phyloP scores from a whole-genome alignment of 1,140 invertebrate genomes.

The Microplitis demolitor region DNA sequence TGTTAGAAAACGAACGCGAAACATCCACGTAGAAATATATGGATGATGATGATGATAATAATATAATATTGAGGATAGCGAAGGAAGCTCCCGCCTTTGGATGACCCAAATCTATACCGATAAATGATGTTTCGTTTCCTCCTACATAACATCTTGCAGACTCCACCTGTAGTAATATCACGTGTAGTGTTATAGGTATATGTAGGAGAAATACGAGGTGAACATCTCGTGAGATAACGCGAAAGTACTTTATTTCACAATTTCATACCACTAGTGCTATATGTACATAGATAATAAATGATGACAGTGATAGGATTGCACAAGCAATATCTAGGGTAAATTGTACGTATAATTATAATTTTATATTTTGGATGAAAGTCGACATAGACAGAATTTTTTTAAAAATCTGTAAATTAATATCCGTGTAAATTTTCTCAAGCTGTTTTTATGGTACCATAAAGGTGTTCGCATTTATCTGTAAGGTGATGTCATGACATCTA shows the following conservation, averaged over 20 bases:
- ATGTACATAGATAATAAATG: too few relatives aligned
- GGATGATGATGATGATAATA: too few relatives aligned
- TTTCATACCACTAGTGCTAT: not conserved
- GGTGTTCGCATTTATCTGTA: not conserved
- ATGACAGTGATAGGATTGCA: too few relatives aligned
- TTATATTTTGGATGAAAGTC: too few relatives aligned
- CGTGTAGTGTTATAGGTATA: not conserved
- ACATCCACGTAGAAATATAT: conserved; percentile 5
- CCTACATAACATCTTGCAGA: conserved; percentile 13
- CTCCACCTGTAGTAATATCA: conserved; percentile 7
- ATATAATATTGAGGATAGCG: too few relatives aligned
- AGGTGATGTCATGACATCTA: not conserved
- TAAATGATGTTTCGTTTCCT: conserved; percentile 12
- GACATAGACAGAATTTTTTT: too few relatives aligned
- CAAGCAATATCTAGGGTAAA: too few relatives aligned
- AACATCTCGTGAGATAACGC: not conserved
- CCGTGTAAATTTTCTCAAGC: not conserved
- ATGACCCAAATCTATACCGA: conserved; percentile 22
- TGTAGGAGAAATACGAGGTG: not conserved
- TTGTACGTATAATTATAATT: too few relatives aligned
- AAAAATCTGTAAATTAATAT: too few relatives aligned
- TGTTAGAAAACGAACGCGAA: conserved; percentile 26
- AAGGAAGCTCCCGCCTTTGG: conserved; percentile 20
- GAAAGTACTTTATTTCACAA: not conserved
- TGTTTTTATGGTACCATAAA: not conserved